Evolutionary conservation across 2,888 invertebrate genomes (phyloP), one percentile per base, ranked within the genome.

Genomic region (Maniola hyperantus): DNA sequence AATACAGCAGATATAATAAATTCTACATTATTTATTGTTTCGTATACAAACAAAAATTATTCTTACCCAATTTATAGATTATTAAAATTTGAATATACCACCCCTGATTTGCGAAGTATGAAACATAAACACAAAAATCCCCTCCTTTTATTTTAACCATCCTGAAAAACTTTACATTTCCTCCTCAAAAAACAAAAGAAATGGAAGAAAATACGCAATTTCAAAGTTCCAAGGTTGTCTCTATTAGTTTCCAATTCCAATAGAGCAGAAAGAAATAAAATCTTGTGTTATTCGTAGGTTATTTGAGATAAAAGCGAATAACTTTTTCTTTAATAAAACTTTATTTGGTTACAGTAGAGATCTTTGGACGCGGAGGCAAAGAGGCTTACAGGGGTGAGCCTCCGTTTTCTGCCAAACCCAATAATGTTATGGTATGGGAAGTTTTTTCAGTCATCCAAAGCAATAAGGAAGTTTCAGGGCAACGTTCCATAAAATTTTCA

Each of bases 271-370:
- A 77, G 77, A 79, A 84, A 84, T 83, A 83, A 84, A 84, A 84
- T 82, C 78, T 81, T 74, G 71, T 77, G 75, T 79, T 78, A 77
- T 78, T 77, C 77, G 78, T 75, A 71, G 76, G 75, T 79, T 78
- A 77, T 77, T 76, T 76, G 78, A 79, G 77, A 81, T 78, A 78
- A 77, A 79, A 78, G 78, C 76, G 76, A 76, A 73, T 73, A 79
- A 80, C 77, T 82, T 79, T 78, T 79, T 78, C 82, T 85, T 84
- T 84, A 83, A 85, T 83, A 84, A 83, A 82, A 81, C 79, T 83
- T 84, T 83, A 85, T 84, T 83, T 80, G 76, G 80, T 79, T 80
- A 77, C 74, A 73, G 57, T 42, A 18, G 39, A 42, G 74, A 77
- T 77, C 77, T 77, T 76, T 74, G 77, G 76, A 77, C 69, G 77